A percentile compares a stretch with the other conserved stretches of the same genome.
These are phyloP conservation scores for Eurytoma californica DNA, from an alignment of 2,888 invertebrate genomes.

Conservation along the genomic window DNA sequence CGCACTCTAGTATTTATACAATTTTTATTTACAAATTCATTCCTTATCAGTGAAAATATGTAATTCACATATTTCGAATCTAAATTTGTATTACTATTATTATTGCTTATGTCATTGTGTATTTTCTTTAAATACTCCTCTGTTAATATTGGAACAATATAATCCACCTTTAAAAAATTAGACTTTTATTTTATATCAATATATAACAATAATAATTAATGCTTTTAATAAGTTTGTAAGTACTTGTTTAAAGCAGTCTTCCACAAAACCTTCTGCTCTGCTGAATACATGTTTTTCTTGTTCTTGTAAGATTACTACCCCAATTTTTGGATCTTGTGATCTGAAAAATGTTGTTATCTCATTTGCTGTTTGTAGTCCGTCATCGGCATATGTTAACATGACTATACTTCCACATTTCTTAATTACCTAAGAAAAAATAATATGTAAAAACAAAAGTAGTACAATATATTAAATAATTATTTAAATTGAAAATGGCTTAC, in stretches of 20 bases:
- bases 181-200: background rate
- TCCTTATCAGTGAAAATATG: conserved; percentile 65
- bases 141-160: conserved; percentile 78
- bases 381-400: conserved; percentile 78
- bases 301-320: conserved; percentile 74
- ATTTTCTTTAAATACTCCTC: conserved; percentile 76
- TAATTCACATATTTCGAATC: conserved; percentile 67
- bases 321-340: conserved; percentile 71
- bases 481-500: conserved; percentile 19
- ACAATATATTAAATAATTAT: background rate
- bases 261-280: conserved; percentile 78
- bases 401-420: conserved; percentile 66
- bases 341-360: conserved; percentile 76
- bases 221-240: conserved; percentile 16
- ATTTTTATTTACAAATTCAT: conserved; percentile 64
- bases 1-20: conserved; percentile 66
- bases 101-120: conserved; percentile 68
- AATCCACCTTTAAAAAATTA: conserved; percentile 75
- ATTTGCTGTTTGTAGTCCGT: conserved; percentile 76
- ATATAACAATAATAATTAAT: background rate
- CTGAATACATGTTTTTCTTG: conserved; percentile 77
- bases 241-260: conserved; percentile 79
- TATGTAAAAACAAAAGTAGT: background rate
- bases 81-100: conserved; percentile 55
- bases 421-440: conserved; percentile 51